Evolutionary conservation across 2,113 vertebrate genomes (phyloP).

Genomic region (Zootoca vivipara): DNA sequence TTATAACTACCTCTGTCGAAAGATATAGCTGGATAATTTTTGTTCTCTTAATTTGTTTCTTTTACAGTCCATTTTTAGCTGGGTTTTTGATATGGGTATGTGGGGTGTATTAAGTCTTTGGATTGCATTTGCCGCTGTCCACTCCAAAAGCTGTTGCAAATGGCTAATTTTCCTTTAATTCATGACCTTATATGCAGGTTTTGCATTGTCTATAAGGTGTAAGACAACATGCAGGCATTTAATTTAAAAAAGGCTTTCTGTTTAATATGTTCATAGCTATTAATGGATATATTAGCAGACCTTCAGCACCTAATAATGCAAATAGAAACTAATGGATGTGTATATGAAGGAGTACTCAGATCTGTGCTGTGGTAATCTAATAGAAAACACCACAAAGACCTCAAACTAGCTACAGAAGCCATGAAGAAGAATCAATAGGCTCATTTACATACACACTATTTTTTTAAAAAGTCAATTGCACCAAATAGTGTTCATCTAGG

Average conservation of each 20-base stretch:
- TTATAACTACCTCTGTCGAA: slow-evolving; percentile 19
- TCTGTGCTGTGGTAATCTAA: slow-evolving; percentile 45
- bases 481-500: background rate
- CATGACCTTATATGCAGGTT: slow-evolving; percentile 4
- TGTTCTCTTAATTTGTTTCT: background rate
- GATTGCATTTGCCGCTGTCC: slow-evolving; percentile 21
- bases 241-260: background rate
- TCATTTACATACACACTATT: slow-evolving; percentile 38
- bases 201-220: background rate
- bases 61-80: background rate
- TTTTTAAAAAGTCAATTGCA: slow-evolving; percentile 25
- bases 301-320: slow-evolving; percentile 63
- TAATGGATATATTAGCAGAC: slow-evolving; percentile 55
- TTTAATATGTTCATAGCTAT: slow-evolving; percentile 57
- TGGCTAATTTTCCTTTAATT: slow-evolving; percentile 33
- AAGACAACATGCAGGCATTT: background rate
- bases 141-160: slow-evolving; percentile 22
- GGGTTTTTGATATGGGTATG: slow-evolving; percentile 14
- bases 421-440: slow-evolving; percentile 35
- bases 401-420: slow-evolving; percentile 44
- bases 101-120: slow-evolving; percentile 11
- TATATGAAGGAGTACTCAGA: slow-evolving; percentile 51
- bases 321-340: slow-evolving; percentile 45
- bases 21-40: slow-evolving; percentile 9
- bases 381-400: slow-evolving; percentile 39